phyloP scores from a whole-genome alignment of 2,797 vertebrate genomes.

The Furcifer pardalis region DNA sequence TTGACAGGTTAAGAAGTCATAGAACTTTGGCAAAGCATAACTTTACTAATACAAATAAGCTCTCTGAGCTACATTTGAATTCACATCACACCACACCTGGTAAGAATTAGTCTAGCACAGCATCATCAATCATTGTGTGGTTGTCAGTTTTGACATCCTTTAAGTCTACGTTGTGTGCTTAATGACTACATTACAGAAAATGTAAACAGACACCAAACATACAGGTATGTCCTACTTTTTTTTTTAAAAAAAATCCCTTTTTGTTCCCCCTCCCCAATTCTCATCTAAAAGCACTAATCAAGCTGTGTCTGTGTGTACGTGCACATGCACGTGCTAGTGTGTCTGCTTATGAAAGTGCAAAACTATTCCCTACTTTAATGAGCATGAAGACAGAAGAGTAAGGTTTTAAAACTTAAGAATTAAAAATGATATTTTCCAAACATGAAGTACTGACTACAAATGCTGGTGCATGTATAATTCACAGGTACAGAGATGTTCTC shows the following conservation, averaged over 20 bases:
- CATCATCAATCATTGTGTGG: constrained; percentile 83
- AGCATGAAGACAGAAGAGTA: constrained; percentile 2
- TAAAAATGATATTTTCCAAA: constrained; percentile 9
- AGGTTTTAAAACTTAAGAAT: not conserved
- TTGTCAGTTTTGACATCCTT: constrained; percentile 85
- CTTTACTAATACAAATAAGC: constrained; percentile 79
- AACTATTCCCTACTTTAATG: not conserved
- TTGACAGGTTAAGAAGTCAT: constrained; percentile 73
- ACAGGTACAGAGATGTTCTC: not conserved
- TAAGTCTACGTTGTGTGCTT: constrained; percentile 80
- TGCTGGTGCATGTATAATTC: not conserved
- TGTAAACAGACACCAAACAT: constrained; percentile 84
- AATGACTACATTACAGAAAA: constrained; percentile 86
- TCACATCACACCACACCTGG: constrained; percentile 85
- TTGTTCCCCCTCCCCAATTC: not conserved
- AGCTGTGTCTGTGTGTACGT: not conserved
- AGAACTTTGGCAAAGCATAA: constrained; percentile 76
- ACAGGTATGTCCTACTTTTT: constrained; percentile 75
- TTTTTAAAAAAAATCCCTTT: constrained; percentile 57
- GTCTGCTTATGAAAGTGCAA: constrained; percentile 7
- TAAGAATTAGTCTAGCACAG: constrained; percentile 85
- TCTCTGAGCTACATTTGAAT: constrained; percentile 79
- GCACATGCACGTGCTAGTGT: too few relatives aligned
- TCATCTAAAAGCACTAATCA: not conserved
- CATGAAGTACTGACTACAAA: not conserved